A percentile compares a stretch with the other conserved stretches of the same genome.
These are phyloP conservation scores for Channa maculata DNA, from an alignment of 2,113 vertebrate species.

Conservation along the genomic window DNA sequence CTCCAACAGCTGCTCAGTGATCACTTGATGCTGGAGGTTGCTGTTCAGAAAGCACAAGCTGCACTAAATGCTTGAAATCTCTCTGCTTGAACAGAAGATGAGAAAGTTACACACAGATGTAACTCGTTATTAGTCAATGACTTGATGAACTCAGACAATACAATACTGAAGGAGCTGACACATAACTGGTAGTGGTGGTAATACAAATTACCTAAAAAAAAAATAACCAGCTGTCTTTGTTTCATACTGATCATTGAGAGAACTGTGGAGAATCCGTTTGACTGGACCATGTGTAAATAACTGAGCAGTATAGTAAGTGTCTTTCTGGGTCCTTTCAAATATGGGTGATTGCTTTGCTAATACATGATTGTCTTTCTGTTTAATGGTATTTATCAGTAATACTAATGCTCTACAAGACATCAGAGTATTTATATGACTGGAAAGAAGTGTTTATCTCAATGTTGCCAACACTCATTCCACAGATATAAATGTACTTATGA, in stretches of 20 bases:
- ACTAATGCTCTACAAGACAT: neutral
- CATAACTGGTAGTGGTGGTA: neutral
- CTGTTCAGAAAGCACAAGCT: constrained; percentile 82
- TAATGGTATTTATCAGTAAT: neutral
- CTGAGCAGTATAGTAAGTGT: neutral
- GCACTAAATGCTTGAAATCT: constrained; percentile 57
- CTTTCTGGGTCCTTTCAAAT: neutral
- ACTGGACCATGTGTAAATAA: constrained; percentile 17
- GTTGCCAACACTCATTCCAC: constrained; percentile 17
- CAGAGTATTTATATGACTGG: neutral
- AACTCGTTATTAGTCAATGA: neutral
- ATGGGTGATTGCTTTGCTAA: neutral
- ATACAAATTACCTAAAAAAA: neutral
- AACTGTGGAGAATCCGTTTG: neutral
- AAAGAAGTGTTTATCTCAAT: constrained; percentile 1
- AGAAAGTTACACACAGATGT: neutral
- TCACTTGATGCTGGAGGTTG: constrained; percentile 72
- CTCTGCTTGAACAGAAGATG: neutral
- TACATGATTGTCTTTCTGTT: neutral
- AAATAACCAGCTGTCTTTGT: neutral
- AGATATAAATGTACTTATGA: neutral
- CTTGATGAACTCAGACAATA: neutral
- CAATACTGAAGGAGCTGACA: neutral
- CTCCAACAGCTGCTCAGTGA: constrained; percentile 77
- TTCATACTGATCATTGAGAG: constrained; percentile 1